phyloP scores from a whole-genome alignment of 2,888 invertebrate species.

The Eurytoma californica region DNA sequence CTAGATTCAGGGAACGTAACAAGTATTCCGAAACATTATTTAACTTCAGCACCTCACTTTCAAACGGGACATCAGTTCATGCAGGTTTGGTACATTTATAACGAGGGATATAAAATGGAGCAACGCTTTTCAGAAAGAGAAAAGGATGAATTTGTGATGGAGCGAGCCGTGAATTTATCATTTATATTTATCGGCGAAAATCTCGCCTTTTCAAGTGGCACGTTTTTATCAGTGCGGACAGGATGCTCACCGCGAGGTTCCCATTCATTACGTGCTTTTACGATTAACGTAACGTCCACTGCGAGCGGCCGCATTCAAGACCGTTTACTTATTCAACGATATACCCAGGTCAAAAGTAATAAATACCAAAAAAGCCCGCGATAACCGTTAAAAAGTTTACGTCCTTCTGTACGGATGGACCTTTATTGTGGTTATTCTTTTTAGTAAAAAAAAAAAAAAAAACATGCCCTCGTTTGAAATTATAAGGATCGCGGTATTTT shows the following conservation, averaged over 20 bases:
- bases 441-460: no score
- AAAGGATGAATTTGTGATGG: slow-evolving; percentile 6
- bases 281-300: no score
- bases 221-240: slow-evolving; percentile 6
- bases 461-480: no score
- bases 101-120: neutral
- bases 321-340: slow-evolving; percentile 26
- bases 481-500: no score
- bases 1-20: no score
- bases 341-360: slow-evolving; percentile 1
- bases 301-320: neutral
- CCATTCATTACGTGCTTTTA: slow-evolving; percentile 13
- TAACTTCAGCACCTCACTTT: no score
- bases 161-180: slow-evolving; percentile 24
- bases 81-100: neutral
- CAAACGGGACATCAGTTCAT: neutral
- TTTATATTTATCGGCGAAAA: slow-evolving; percentile 25
- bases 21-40: no score
- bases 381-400: slow-evolving; percentile 27
- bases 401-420: neutral
- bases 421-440: neutral
- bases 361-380: neutral
- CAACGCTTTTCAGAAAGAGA: neutral
- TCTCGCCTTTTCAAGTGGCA: slow-evolving; percentile 17
- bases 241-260: neutral